Evolutionary conservation across 1,140 invertebrate species (phyloP).

Genomic region (Tenebrio molitor): DNA sequence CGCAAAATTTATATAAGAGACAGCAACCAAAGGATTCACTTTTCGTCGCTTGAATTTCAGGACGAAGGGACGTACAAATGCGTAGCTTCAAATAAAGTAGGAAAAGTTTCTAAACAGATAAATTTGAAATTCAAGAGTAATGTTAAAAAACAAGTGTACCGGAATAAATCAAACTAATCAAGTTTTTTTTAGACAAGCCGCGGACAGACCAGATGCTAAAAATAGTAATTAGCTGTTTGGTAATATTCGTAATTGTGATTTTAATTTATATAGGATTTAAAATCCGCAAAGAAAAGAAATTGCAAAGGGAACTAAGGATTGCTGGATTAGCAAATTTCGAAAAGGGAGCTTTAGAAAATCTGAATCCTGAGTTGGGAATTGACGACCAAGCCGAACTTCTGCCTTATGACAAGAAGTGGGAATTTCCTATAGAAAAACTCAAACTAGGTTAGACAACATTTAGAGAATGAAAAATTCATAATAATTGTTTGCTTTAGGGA

Average conservation of each 20-base stretch:
- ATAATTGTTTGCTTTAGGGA: conserved; percentile 71
- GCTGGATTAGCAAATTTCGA: conserved; percentile 83
- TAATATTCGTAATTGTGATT: background rate
- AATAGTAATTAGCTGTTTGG: conserved; percentile 1
- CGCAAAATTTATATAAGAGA: no score
- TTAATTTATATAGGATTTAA: background rate
- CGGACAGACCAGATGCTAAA: background rate
- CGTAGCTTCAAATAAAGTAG: conserved; percentile 64
- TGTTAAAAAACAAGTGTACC: conserved; percentile 33
- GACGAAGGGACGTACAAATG: conserved; percentile 67
- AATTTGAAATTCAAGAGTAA: conserved; percentile 64
- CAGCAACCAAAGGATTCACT: conserved; percentile 63
- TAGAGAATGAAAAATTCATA: no score
- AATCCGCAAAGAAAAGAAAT: conserved; percentile 20
- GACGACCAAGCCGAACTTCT: conserved; percentile 93
- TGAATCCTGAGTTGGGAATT: conserved; percentile 90
- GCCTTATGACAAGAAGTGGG: conserved; percentile 91
- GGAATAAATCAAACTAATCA: background rate
- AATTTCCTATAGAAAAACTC: conserved; percentile 89
- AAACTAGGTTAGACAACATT: conserved; percentile 86
- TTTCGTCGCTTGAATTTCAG: conserved; percentile 64
- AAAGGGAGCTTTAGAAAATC: conserved; percentile 81
- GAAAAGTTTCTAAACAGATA: conserved; percentile 58
- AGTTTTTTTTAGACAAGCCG: background rate
- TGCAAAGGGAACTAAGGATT: conserved; percentile 73